These are phyloP conservation scores for Zaprionus taronus DNA, from an alignment of 1,140 invertebrate species.

Conservation along the genomic window DNA sequence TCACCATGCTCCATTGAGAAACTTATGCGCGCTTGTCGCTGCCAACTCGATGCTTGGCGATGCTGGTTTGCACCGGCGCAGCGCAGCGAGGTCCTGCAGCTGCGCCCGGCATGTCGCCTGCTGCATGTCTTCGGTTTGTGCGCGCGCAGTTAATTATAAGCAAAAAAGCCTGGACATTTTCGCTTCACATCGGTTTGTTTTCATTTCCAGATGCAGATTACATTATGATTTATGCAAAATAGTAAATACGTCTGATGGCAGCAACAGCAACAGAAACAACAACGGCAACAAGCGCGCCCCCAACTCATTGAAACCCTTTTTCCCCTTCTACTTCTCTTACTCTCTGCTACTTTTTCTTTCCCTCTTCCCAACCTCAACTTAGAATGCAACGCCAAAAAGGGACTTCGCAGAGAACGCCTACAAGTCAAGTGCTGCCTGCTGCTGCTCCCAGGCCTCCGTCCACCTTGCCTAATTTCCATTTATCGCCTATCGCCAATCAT, in stretches of 20 bases:
- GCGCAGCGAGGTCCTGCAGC: constrained; percentile 57
- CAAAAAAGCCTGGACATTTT: constrained; percentile 81
- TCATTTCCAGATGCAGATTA: constrained; percentile 84
- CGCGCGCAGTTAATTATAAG: constrained; percentile 82
- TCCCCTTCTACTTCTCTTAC: background rate
- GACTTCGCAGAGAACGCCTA: constrained; percentile 27
- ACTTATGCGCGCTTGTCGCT: constrained; percentile 49
- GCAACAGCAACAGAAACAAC: background rate
- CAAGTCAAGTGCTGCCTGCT: constrained; percentile 28
- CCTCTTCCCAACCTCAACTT: background rate
- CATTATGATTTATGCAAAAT: constrained; percentile 85
- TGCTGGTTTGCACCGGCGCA: constrained; percentile 36
- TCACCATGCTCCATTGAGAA: constrained; percentile 62
- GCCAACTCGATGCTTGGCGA: constrained; percentile 35
- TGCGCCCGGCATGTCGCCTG: constrained; percentile 77
- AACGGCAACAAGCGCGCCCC: constrained; percentile 65
- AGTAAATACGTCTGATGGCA: constrained; percentile 84
- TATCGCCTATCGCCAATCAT: constrained; percentile 49
- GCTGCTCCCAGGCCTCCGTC: constrained; percentile 23
- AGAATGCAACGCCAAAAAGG: constrained; percentile 10
- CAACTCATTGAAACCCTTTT: constrained; percentile 23
- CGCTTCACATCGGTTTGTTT: constrained; percentile 77
- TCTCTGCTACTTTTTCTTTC: background rate
- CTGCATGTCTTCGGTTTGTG: constrained; percentile 71
- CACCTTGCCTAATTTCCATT: constrained; percentile 50